These are phyloP conservation scores for Lottia gigantea DNA, from an alignment of 2,888 invertebrate species.

Conservation along the genomic window DNA sequence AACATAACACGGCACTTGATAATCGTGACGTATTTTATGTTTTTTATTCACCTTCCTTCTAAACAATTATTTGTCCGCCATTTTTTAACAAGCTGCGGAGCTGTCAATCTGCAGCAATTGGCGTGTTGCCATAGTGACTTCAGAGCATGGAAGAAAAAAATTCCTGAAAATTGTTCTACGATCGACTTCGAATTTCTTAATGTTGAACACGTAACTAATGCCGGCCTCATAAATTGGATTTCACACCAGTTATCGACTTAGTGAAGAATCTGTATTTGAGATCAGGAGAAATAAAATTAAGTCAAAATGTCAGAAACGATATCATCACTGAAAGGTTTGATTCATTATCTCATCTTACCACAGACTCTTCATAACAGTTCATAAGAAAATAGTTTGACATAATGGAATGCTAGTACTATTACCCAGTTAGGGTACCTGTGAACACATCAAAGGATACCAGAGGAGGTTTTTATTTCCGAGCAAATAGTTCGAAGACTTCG, in stretches of 20 bases:
- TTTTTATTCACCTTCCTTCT: not conserved
- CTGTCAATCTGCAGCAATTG: conserved; percentile 9
- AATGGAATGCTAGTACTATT: too few species aligned
- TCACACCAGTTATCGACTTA: not conserved
- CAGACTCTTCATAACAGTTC: too few species aligned
- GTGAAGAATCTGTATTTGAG: not conserved
- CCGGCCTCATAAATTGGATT: not conserved
- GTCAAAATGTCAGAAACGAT: not conserved
- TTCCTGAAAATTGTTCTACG: not conserved
- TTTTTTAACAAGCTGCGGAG: conserved; percentile 9
- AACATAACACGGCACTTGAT: too few species aligned
- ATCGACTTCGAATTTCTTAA: conserved; percentile 7
- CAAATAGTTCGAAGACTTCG: too few species aligned
- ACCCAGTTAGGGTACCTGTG: too few species aligned
- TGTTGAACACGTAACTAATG: conserved; percentile 3
- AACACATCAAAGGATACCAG: too few species aligned
- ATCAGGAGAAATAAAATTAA: conserved; percentile 2
- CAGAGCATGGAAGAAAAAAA: not conserved
- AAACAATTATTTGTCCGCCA: conserved; percentile 1
- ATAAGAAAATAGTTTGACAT: too few species aligned
- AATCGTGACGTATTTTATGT: too few species aligned
- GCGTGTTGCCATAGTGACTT: conserved; percentile 6
- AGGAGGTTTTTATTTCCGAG: too few species aligned
- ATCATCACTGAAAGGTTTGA: too few species aligned
- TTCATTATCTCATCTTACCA: too few species aligned